phyloP scores from a whole-genome alignment of 30 jellyfish, hydroid and myxozoan genomes.

The Clytia hemisphaerica region DNA sequence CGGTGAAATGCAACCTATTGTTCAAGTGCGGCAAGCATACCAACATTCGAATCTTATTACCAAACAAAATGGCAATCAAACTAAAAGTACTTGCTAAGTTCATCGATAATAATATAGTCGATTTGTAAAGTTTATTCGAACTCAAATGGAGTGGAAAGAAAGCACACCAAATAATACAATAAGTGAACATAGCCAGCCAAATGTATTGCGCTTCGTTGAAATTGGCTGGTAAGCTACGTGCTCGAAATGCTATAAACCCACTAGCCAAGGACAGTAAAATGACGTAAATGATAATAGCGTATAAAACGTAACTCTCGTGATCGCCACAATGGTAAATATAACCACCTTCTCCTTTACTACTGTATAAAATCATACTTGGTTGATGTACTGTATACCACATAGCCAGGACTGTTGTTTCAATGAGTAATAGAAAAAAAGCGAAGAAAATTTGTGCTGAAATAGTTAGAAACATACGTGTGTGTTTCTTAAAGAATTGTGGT shows the following conservation, averaged over 20 bases:
- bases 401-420: slow-evolving; percentile 33
- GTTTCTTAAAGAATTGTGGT: slow-evolving; percentile 30
- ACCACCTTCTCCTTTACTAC: not conserved
- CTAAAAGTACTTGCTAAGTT: slow-evolving; percentile 14
- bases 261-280: slow-evolving; percentile 46
- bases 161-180: slow-evolving; percentile 39
- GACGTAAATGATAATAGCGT: slow-evolving; percentile 27
- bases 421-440: slow-evolving; percentile 29
- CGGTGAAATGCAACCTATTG: not conserved
- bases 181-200: slow-evolving; percentile 63
- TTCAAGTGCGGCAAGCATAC: slow-evolving; percentile 5
- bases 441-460: slow-evolving; percentile 40
- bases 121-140: not conserved
- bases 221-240: slow-evolving; percentile 71
- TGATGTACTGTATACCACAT: slow-evolving; percentile 25
- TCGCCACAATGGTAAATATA: slow-evolving; percentile 16
- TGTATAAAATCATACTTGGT: not conserved
- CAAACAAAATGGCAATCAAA: slow-evolving; percentile 2
- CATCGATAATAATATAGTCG: not conserved
- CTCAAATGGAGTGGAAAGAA: slow-evolving; percentile 11
- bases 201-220: slow-evolving; percentile 78
- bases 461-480: slow-evolving; percentile 36
- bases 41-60: not conserved
- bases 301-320: not conserved
- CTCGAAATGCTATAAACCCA: slow-evolving; percentile 75